A percentile compares a stretch with the other conserved stretches of the same genome.
phyloP scores from a whole-genome alignment of 2,797 vertebrate species.

The Sebastes steindachneri region DNA sequence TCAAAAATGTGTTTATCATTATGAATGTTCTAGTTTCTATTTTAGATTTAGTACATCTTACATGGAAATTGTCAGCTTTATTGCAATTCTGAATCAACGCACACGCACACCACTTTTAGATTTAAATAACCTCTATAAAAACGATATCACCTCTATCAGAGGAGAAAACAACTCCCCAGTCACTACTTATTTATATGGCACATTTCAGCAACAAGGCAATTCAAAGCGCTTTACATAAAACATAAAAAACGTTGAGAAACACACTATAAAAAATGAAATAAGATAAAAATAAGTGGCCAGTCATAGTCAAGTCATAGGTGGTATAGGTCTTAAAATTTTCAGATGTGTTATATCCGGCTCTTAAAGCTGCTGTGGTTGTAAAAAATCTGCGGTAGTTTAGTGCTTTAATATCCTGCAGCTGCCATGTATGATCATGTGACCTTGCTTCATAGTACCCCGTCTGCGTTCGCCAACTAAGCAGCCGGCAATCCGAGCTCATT shows the following conservation, averaged over 20 bases:
- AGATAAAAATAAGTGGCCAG: not conserved
- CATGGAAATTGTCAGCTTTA: not conserved
- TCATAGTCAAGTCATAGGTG: not conserved
- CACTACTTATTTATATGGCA: not conserved
- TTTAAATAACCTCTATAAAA: conserved; percentile 7
- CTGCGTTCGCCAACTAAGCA: not conserved
- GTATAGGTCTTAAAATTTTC: not conserved
- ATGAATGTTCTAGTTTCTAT: not conserved
- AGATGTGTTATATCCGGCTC: not conserved
- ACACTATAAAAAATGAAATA: not conserved
- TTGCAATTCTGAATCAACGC: not conserved
- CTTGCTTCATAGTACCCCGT: not conserved
- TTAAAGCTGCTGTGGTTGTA: not conserved
- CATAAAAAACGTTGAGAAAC: not conserved
- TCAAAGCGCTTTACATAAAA: not conserved
- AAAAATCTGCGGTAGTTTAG: conserved; percentile 6
- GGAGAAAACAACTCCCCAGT: not conserved
- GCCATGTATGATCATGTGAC: conserved; percentile 10
- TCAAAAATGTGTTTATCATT: not conserved
- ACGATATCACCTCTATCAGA: conserved; percentile 9
- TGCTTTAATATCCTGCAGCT: conserved; percentile 47
- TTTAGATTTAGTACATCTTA: not conserved
- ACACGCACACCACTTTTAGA: not conserved
- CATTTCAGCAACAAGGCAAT: not conserved
- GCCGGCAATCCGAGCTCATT: not conserved